Conservation (phyloP, 2,113 vertebrate species). For the Chiloscyllium plagiosum region DNA sequence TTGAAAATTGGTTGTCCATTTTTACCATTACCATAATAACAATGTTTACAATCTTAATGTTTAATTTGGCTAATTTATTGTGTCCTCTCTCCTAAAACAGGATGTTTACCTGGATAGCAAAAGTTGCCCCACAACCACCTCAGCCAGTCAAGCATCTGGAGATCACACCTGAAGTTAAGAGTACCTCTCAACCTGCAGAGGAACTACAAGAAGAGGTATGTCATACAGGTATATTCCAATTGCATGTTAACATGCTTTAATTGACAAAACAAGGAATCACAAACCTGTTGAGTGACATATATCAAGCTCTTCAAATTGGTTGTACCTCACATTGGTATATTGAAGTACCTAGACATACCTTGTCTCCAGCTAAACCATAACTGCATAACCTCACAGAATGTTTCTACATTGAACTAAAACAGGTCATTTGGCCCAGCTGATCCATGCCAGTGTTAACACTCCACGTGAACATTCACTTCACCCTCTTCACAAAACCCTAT, state of each 20-base stretch:
- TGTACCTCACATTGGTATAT: background rate
- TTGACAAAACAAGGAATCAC: background rate
- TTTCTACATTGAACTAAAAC: background rate
- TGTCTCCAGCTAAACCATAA: background rate
- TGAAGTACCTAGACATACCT: background rate
- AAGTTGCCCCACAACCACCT: conserved; percentile 12
- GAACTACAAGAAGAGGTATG: background rate
- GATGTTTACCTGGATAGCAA: conserved; percentile 33
- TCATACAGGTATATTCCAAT: background rate
- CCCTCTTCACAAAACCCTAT: background rate
- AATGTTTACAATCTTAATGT: no score
- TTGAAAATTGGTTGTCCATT: no score
- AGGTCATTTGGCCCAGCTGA: background rate
- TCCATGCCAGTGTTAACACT: background rate
- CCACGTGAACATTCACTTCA: background rate
- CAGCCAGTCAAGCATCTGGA: background rate
- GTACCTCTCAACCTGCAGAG: background rate
- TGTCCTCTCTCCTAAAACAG: background rate
- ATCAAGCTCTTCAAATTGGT: background rate
- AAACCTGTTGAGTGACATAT: background rate
- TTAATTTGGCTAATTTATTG: background rate
- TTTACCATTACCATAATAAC: no score
- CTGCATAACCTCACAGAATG: background rate
- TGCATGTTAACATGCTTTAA: background rate
- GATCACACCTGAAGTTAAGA: background rate